Percentiles rank a stretch among this genome's conserved stretches.
Evolutionary conservation across 2,888 invertebrate genomes (phyloP).

Genomic region (Pollenia labialis): DNA sequence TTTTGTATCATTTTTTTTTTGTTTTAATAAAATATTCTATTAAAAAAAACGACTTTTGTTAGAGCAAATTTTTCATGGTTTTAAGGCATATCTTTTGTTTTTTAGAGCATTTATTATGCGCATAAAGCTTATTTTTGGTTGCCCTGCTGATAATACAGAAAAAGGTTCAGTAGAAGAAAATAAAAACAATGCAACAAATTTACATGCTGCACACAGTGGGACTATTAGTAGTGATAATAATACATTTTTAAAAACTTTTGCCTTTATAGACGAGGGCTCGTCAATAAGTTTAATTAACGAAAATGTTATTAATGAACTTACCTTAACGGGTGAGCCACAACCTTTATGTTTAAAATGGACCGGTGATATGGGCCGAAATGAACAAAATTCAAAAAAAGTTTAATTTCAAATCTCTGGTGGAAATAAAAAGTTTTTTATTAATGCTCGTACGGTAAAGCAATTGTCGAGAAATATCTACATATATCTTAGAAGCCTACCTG

Average conservation of each 20-base stretch:
- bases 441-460: slow-evolving; percentile 22
- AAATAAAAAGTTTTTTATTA: slow-evolving; percentile 20
- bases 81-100: too few species aligned
- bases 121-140: too few species aligned
- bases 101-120: too few species aligned
- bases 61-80: too few species aligned
- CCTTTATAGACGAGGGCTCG: slow-evolving; percentile 2
- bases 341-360: slow-evolving; percentile 52
- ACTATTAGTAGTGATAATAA: neutral
- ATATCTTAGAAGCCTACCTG: slow-evolving; percentile 15
- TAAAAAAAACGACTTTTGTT: too few species aligned
- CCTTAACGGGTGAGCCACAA: slow-evolving; percentile 2
- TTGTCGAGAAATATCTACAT: slow-evolving; percentile 17
- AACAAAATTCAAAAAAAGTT: slow-evolving; percentile 3
- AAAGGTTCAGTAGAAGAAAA: neutral
- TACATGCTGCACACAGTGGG: slow-evolving; percentile 27
- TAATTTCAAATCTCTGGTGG: slow-evolving; percentile 2
- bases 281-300: slow-evolving; percentile 24
- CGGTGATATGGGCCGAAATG: slow-evolving; percentile 17
- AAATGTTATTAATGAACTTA: neutral
- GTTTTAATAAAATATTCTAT: too few species aligned
- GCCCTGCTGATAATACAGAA: neutral
- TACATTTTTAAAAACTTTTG: slow-evolving; percentile 11
- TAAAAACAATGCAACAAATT: slow-evolving; percentile 15
- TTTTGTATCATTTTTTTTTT: too few species aligned